A percentile compares a stretch with the other conserved stretches of the same genome.
phyloP scores from a whole-genome alignment of 2,797 vertebrate genomes.

The Halcyon smyrnensis region DNA sequence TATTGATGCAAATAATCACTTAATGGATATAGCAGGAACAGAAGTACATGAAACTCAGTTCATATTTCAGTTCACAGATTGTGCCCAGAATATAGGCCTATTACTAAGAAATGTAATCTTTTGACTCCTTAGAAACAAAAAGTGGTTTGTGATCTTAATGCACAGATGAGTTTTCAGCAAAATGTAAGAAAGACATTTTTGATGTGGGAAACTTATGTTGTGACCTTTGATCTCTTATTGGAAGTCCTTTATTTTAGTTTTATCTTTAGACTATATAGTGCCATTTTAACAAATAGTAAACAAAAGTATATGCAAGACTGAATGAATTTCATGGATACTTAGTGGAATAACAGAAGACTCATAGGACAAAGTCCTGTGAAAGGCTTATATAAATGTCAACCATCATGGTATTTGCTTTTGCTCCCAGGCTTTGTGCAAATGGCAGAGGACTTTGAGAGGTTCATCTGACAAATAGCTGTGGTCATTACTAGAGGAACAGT shows the following conservation, averaged over 20 bases:
- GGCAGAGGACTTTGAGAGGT: neutral
- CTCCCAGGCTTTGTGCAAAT: neutral
- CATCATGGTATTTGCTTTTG: neutral
- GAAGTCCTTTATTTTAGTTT: neutral
- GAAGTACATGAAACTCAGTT: neutral
- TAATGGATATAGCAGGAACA: slow-evolving; percentile 26
- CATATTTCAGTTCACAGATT: neutral
- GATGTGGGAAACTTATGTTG: neutral
- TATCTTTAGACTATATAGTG: neutral
- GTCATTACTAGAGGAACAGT: neutral
- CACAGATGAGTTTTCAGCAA: neutral
- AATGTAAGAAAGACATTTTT: neutral
- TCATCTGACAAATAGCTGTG: neutral
- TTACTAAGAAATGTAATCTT: neutral
- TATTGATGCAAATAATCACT: slow-evolving; percentile 5
- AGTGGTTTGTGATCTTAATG: neutral
- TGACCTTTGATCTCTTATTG: neutral
- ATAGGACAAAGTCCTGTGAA: neutral
- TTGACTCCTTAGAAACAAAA: slow-evolving; percentile 15
- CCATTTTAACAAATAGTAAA: neutral
- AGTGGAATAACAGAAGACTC: neutral
- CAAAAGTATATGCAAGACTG: neutral
- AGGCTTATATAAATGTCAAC: neutral
- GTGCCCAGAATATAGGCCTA: neutral
- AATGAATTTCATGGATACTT: neutral